These are phyloP conservation scores for Balaeniceps rex DNA, from an alignment of 2,113 vertebrate genomes.

Conservation along the genomic window DNA sequence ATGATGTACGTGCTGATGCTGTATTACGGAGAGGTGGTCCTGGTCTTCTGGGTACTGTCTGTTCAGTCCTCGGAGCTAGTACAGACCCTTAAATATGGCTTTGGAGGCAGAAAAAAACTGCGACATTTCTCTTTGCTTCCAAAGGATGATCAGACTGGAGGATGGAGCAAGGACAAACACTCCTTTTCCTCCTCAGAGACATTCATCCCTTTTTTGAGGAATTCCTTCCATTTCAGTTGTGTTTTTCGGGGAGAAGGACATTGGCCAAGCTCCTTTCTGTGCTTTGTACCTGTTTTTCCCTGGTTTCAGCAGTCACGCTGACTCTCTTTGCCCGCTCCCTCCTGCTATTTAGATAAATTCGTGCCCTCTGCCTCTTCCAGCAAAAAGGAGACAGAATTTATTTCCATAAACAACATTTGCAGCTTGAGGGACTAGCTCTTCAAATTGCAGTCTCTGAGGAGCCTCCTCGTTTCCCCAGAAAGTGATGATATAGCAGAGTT, in stretches of 20 bases:
- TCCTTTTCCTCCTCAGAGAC: not conserved
- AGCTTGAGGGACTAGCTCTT: not conserved
- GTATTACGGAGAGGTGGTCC: not conserved
- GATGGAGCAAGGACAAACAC: not conserved
- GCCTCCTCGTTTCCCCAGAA: not conserved
- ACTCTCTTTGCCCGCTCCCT: not conserved
- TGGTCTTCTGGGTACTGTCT: not conserved
- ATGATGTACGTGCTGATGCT: not conserved
- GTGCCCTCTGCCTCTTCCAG: not conserved
- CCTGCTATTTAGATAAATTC: not conserved
- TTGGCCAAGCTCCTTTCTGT: not conserved
- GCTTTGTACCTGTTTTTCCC: too few relatives aligned
- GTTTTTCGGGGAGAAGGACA: accelerated
- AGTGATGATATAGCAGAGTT: not conserved
- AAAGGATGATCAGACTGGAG: not conserved
- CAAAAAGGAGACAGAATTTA: not conserved
- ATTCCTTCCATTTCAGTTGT: not conserved
- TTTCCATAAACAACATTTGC: not conserved
- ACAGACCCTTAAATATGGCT: not conserved
- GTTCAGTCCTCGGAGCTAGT: not conserved
- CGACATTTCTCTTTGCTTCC: not conserved
- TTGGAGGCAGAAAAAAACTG: not conserved
- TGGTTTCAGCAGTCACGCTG: not conserved
- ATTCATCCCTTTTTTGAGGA: not conserved
- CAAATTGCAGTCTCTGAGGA: not conserved